These are phyloP conservation scores for Taeniopygia guttata DNA, from an alignment of 2,797 vertebrate genomes.

Conservation along the genomic window DNA sequence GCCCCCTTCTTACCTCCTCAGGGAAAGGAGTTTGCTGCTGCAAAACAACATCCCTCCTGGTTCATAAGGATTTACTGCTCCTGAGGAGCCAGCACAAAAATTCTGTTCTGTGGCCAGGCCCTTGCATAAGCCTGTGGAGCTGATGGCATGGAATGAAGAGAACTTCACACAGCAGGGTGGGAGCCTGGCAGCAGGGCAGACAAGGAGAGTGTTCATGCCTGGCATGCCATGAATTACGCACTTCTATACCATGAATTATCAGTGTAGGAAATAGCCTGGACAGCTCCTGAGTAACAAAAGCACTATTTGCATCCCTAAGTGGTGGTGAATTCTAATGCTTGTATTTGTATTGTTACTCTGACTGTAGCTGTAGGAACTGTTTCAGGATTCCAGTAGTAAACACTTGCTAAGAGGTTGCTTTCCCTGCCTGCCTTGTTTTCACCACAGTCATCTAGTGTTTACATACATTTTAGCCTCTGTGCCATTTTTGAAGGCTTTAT, in stretches of 20 bases:
- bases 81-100: neutral
- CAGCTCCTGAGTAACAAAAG: neutral
- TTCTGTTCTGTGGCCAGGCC: neutral
- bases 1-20: neutral
- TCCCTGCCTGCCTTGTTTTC: constrained; percentile 61
- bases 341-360: neutral
- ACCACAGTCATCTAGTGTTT: constrained; percentile 70
- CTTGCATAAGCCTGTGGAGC: neutral
- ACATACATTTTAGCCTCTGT: constrained; percentile 73
- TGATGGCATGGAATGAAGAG: neutral
- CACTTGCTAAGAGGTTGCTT: constrained; percentile 55
- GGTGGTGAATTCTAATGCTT: neutral
- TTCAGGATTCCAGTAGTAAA: constrained; percentile 34
- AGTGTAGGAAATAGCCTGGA: neutral
- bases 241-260: neutral
- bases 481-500: constrained; percentile 76
- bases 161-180: neutral
- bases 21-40: neutral
- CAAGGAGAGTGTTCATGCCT: neutral
- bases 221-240: neutral
- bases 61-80: neutral
- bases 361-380: neutral
- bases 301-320: neutral
- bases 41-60: neutral
- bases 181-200: neutral